Evolutionary conservation across 2,888 invertebrate genomes (phyloP), one percentile per base, ranked within the genome.

Genomic region (Folsomia manolachei): DNA sequence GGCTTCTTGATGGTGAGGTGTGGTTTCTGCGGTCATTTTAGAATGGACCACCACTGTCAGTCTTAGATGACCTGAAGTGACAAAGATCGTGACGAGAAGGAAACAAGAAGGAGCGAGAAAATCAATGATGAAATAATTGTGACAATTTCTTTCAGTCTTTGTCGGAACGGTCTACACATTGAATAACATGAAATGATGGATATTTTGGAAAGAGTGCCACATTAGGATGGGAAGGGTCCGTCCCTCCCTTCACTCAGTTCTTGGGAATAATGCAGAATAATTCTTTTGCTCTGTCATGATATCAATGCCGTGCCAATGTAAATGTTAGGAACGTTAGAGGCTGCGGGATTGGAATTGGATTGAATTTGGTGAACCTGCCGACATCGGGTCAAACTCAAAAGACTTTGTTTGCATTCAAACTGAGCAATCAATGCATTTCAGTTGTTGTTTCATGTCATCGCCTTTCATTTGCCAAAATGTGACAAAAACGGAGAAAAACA

Each of bases 381-480:
- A 39, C 39, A 9, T 39, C 14, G 39, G 39, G 39, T 39, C 39
- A 39, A 39, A 14, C 39, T 39, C 39, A 39, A 39, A 39, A 39
- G 39, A 39, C 39, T 39, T 39, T 39, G 39, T 39, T 39, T 39
- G 39, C 14, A 39, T 39, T 39, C 39, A 39, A 39, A 39, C 39
- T 39, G 39, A 39, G 39, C 39, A 39, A 39, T 39, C 7, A 9
- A 39, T 39, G 39, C 39, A 39, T 39, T 39, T 7, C 56, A 56
- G 56, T 56, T 56, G 56, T 56, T 56, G 56, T 56, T 21, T 18
- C 21, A 66, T 66, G 27, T 23, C 64, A 66, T 51, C 52, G 51
- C 66, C 51, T 66, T n/a, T 52, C 52, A 26, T 71, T 72, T 51
- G 69, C 64, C 51, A 70, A 71, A 73, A 73, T 72, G 72, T 70